A percentile compares a stretch with the other conserved stretches of the same genome.
Evolutionary conservation across 1,140 invertebrate species (phyloP).

Genomic region (Stratiolaelaps scimitus): DNA sequence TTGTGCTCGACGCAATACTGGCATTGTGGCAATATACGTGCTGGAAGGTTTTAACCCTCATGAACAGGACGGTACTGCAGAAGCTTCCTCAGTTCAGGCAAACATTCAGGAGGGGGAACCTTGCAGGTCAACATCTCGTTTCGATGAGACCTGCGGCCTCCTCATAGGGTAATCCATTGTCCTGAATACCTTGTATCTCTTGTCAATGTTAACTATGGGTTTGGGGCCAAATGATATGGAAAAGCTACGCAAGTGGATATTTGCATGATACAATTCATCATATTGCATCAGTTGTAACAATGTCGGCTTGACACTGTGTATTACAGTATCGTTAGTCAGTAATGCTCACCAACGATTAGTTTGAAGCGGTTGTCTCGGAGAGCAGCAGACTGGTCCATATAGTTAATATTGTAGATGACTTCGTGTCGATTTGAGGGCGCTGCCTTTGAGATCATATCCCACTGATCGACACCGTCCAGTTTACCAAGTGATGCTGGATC

Average conservation of each 20-base stretch:
- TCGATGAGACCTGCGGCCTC: too few relatives aligned
- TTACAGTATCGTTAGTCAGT: background rate
- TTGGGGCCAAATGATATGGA: background rate
- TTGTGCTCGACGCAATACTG: too few relatives aligned
- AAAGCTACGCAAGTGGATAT: background rate
- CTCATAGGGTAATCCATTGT: too few relatives aligned
- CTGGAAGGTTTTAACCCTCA: too few relatives aligned
- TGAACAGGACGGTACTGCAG: too few relatives aligned
- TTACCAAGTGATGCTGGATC: background rate
- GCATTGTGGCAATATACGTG: too few relatives aligned
- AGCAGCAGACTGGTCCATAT: slow-evolving; percentile 52
- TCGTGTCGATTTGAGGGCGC: slow-evolving; percentile 38
- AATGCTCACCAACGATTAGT: slow-evolving; percentile 53
- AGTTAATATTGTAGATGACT: slow-evolving; percentile 44
- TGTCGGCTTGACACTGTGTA: too few relatives aligned
- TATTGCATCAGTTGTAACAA: too few relatives aligned
- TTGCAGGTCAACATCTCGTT: too few relatives aligned
- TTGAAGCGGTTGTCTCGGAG: slow-evolving; percentile 66
- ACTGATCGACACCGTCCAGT: slow-evolving; percentile 42
- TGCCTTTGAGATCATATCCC: slow-evolving; percentile 39
- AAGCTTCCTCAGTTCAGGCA: too few relatives aligned
- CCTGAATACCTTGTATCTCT: background rate
- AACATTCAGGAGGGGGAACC: too few relatives aligned
- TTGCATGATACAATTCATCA: too few relatives aligned
- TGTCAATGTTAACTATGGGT: background rate